Conservation (phyloP, 1,140 invertebrate genomes). For the Drosophila nigromelanica region DNA sequence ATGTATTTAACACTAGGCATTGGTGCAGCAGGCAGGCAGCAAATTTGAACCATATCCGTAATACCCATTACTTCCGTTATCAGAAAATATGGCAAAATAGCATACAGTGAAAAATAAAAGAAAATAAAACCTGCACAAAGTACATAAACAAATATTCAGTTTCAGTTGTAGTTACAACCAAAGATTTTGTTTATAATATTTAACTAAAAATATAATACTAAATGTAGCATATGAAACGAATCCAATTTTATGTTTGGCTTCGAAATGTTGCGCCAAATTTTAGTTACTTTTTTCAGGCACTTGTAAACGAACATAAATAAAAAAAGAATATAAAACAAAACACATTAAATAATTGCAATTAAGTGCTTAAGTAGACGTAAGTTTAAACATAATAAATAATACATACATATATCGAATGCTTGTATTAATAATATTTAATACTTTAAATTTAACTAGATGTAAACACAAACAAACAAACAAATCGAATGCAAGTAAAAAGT, state of each 20-base stretch:
- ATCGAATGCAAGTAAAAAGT: slow-evolving; percentile 62
- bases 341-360: slow-evolving; percentile 39
- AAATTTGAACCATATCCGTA: slow-evolving; percentile 38
- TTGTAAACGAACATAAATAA: slow-evolving; percentile 13
- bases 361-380: slow-evolving; percentile 69
- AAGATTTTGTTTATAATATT: slow-evolving; percentile 67
- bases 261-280: slow-evolving; percentile 65
- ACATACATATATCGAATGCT: slow-evolving; percentile 56
- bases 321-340: slow-evolving; percentile 20
- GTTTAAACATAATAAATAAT: slow-evolving; percentile 32
- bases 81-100: slow-evolving; percentile 28
- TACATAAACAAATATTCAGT: slow-evolving; percentile 28
- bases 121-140: slow-evolving; percentile 53
- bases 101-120: not conserved
- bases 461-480: slow-evolving; percentile 18
- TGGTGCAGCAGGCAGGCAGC: slow-evolving; percentile 14
- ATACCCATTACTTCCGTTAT: slow-evolving; percentile 39
- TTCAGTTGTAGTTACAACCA: slow-evolving; percentile 79
- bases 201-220: slow-evolving; percentile 27
- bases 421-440: slow-evolving; percentile 63
- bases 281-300: slow-evolving; percentile 59
- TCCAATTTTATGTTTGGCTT: slow-evolving; percentile 12
- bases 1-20: slow-evolving; percentile 33
- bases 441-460: slow-evolving; percentile 49
- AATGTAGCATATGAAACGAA: slow-evolving; percentile 24